Conservation (phyloP, 1,140 invertebrate species). For the Brachionus koreanus region DNA sequence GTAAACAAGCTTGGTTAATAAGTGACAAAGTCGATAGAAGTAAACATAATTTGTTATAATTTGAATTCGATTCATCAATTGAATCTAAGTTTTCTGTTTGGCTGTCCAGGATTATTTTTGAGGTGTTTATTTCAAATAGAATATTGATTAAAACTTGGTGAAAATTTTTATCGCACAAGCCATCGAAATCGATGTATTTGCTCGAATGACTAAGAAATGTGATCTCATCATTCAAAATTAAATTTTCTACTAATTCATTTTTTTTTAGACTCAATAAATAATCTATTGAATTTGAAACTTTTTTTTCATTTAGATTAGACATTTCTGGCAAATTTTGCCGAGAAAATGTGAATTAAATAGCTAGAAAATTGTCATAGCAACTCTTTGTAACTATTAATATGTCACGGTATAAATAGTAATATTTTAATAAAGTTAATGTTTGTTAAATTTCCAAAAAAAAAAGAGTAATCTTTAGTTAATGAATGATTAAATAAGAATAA, state of each 20-base stretch:
- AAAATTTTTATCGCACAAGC: neutral
- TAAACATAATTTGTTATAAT: neutral
- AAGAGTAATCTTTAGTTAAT: too few species aligned
- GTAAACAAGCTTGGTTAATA: neutral
- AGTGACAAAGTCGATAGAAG: neutral
- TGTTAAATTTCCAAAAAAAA: too few species aligned
- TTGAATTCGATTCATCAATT: neutral
- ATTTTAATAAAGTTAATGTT: too few species aligned
- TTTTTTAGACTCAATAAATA: neutral
- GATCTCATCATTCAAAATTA: neutral
- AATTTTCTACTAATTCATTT: neutral
- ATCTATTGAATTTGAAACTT: constrained; percentile 11
- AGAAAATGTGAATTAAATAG: neutral
- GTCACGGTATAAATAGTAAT: too few species aligned
- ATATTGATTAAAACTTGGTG: neutral
- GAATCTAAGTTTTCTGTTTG: neutral
- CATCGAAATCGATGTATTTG: neutral
- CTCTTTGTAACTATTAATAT: neutral
- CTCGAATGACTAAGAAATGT: neutral
- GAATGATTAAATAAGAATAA: too few species aligned
- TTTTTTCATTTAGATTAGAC: neutral
- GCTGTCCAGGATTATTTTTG: neutral
- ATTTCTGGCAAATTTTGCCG: neutral
- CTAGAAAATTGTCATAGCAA: neutral
- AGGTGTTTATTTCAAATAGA: neutral